Conservation (phyloP, 92 coral and sea anemone genomes). For the Parazoanthus swiftii region DNA sequence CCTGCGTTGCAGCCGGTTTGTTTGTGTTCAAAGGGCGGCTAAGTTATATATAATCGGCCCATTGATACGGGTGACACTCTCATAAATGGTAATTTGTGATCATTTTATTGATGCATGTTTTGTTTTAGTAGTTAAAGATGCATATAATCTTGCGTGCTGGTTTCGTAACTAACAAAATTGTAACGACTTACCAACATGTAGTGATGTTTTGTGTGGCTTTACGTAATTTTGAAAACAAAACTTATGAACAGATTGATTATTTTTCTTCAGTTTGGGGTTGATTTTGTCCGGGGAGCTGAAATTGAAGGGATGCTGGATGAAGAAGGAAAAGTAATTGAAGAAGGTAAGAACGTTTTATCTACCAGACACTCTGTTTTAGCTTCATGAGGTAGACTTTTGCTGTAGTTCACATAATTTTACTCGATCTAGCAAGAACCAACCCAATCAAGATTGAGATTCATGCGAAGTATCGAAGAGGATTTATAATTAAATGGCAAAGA, state of each 20-base stretch:
- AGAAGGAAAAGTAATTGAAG: slow-evolving; percentile 97
- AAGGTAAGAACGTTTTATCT: slow-evolving; percentile 57
- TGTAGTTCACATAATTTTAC: no score
- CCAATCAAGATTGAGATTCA: neutral
- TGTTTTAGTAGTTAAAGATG: no score
- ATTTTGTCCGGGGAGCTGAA: slow-evolving; percentile 95
- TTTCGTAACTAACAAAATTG: neutral
- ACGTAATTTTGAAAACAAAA: neutral
- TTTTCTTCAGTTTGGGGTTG: slow-evolving; percentile 82
- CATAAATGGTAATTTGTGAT: no score
- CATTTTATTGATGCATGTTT: no score
- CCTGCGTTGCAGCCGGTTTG: no score
- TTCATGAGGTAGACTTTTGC: no score
- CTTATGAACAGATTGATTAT: neutral
- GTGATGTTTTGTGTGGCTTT: neutral
- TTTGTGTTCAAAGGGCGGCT: no score
- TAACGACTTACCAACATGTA: neutral
- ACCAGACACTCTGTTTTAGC: neutral
- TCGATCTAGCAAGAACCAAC: neutral
- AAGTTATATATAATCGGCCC: no score
- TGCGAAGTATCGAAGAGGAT: neutral
- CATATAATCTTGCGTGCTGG: no score
- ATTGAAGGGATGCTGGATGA: slow-evolving; percentile 96
- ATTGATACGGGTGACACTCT: no score
- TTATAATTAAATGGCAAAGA: no score